Base-by-base conservation (phyloP, 2,797 vertebrate species). In the Ceryle rudis region DNA sequence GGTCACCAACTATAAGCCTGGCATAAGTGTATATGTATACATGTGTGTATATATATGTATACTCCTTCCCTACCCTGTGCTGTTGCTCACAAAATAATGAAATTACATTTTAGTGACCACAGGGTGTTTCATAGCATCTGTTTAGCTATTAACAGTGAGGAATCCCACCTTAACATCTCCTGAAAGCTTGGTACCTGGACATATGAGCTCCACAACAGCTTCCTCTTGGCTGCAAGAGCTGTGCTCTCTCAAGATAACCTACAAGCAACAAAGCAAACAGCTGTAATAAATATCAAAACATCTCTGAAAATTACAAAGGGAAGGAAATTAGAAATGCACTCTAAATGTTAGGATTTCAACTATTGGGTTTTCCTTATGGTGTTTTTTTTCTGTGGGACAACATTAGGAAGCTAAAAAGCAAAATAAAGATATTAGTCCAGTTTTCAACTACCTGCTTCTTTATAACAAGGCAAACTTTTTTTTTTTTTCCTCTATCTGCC, bases 161-260 rank as follows among this genome's bases (percentile, higher is more conserved):
- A 78, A 62, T 62, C 8, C 13, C 4, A 13, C n/a, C 26, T 60
- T 49, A 49, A 21, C 29, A 28, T 52, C 49, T 74, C 37, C 61
- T 71, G 73, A 18, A 84, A 81, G 26, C 25, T 14, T 49, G 64
- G 20, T 49, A 10, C 42, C 33, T 1, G 1, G 26, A 18, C 23
- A 4, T 6, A 14, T 0, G 4, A 15, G 29, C 11, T 64, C 12
- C 42, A 8, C 69, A 52, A 52, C 9, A 20, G 33, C 10, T 22
- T 26, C 10, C 18, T 10, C 44, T 66, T 33, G 31, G 22, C 16
- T 52, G 6, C n/a, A 19, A 72, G n/a, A 57, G 55, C 42, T 74
- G 31, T 49, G 18, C 6, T 57, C 22, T 79, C 49, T 79, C 49
- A 15, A 65, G 71, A 6, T 17, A 61, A 5, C 33, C 19, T 14